Evolutionary conservation across 2,797 vertebrate genomes (phyloP).

Genomic region (Pteropus rufus): DNA sequence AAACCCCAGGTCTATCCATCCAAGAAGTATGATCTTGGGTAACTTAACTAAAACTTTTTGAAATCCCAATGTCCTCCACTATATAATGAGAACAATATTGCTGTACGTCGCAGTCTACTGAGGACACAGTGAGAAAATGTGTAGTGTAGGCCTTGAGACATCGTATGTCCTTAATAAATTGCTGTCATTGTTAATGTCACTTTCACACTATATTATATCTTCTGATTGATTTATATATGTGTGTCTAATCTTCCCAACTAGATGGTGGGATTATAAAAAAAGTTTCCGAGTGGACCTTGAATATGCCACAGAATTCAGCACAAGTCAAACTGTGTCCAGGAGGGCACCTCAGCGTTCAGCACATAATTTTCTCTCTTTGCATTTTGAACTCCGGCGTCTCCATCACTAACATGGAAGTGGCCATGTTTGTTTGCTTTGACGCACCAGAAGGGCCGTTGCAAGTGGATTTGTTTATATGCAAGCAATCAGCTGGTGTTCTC

Average conservation of each 20-base stretch:
- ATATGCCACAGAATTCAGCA: neutral
- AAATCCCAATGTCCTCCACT: neutral
- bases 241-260: neutral
- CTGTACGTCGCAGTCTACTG: neutral
- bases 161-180: neutral
- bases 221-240: neutral
- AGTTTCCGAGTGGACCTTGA: neutral
- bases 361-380: slow-evolving; percentile 3
- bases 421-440: neutral
- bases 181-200: no score
- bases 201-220: neutral
- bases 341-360: neutral
- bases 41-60: no score
- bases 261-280: neutral
- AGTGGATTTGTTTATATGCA: neutral
- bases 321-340: neutral
- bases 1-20: neutral
- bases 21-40: neutral
- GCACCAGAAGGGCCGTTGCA: neutral
- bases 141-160: neutral
- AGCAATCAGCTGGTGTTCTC: neutral
- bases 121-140: neutral
- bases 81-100: accelerated
- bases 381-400: slow-evolving; percentile 28
- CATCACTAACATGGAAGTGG: neutral